phyloP scores from a whole-genome alignment of 2,888 invertebrate species.

The Napeogenes sylphis region DNA sequence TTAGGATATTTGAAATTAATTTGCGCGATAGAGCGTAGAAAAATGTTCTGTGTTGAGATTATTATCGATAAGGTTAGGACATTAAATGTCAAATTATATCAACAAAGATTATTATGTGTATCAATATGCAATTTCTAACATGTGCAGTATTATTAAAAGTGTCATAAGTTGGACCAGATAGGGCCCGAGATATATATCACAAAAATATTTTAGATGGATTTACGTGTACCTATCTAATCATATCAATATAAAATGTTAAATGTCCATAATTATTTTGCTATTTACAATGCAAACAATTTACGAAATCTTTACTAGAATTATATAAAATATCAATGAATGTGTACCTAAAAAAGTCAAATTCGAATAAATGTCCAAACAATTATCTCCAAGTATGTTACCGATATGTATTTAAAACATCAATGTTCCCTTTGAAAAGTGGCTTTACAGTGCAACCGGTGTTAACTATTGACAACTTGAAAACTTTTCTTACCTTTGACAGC shows the following conservation, averaged over 20 bases:
- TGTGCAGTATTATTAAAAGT: slow-evolving; percentile 61
- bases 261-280: slow-evolving; percentile 36
- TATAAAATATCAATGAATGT: slow-evolving; percentile 11
- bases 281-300: slow-evolving; percentile 33
- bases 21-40: slow-evolving; percentile 39
- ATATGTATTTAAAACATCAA: slow-evolving; percentile 10
- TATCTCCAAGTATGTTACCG: slow-evolving; percentile 16
- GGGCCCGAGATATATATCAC: slow-evolving; percentile 45
- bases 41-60: slow-evolving; percentile 53
- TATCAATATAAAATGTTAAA: slow-evolving; percentile 50
- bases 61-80: slow-evolving; percentile 63
- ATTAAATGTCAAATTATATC: slow-evolving; percentile 62
- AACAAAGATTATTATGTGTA: slow-evolving; percentile 30
- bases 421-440: slow-evolving; percentile 6
- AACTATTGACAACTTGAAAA: not conserved
- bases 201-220: slow-evolving; percentile 55
- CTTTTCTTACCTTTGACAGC: slow-evolving; percentile 7
- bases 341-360: slow-evolving; percentile 14
- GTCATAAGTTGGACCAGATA: slow-evolving; percentile 42
- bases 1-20: slow-evolving; percentile 30
- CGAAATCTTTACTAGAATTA: slow-evolving; percentile 27
- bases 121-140: slow-evolving; percentile 42
- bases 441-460: not conserved
- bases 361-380: slow-evolving; percentile 13
- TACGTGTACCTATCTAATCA: slow-evolving; percentile 55